These are phyloP conservation scores for Microctonus brassicae DNA, from an alignment of 2,888 invertebrate genomes.

Conservation along the genomic window DNA sequence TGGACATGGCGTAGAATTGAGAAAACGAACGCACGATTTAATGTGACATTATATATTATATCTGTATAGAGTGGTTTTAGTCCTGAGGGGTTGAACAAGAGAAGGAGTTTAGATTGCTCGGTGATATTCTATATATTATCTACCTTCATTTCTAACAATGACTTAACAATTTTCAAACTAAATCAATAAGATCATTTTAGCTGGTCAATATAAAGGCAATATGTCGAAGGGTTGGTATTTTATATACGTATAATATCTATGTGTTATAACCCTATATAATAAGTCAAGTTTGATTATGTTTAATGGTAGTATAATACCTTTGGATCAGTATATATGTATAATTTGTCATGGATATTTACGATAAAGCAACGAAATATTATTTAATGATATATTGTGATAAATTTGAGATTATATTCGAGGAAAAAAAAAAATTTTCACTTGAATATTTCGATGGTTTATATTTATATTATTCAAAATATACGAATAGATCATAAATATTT, in stretches of 20 bases:
- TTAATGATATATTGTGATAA: not conserved
- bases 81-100: conserved; percentile 25
- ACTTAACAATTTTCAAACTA: conserved; percentile 25
- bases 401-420: not conserved
- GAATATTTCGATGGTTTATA: not conserved
- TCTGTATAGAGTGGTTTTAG: not conserved
- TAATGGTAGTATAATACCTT: conserved; percentile 36
- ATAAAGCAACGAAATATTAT: not conserved
- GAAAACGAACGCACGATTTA: conserved; percentile 58
- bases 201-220: conserved; percentile 42
- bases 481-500: not conserved
- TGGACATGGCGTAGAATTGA: conserved; percentile 53
- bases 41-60: conserved; percentile 54
- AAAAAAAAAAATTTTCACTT: not conserved
- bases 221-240: conserved; percentile 31
- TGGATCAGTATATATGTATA: not conserved
- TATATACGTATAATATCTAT: not conserved
- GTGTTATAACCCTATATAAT: not conserved
- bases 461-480: not conserved
- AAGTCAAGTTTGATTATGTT: conserved; percentile 44
- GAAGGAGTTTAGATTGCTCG: conserved; percentile 38
- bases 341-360: not conserved
- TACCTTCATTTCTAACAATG: conserved; percentile 6
- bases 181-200: conserved; percentile 42
- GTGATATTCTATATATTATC: conserved; percentile 34